Evolutionary conservation across 2,888 invertebrate genomes (phyloP).

Genomic region (Yponomeuta malinellus): DNA sequence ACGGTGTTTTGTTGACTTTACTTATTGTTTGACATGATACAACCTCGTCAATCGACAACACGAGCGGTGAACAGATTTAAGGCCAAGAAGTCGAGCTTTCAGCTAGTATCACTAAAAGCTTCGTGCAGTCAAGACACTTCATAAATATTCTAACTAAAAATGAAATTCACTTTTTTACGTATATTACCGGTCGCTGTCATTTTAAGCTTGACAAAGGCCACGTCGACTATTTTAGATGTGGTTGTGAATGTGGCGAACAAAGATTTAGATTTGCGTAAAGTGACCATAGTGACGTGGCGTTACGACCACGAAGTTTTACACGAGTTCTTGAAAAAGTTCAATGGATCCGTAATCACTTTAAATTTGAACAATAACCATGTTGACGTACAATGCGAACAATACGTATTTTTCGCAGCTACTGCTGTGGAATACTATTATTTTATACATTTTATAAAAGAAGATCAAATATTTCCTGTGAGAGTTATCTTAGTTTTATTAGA

Average conservation of each 20-base stretch:
- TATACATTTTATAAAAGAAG: slow-evolving; percentile 28
- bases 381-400: slow-evolving; percentile 26
- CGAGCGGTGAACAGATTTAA: not conserved
- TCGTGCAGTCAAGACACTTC: not conserved
- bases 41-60: too few species aligned
- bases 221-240: slow-evolving; percentile 17
- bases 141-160: not conserved
- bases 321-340: slow-evolving; percentile 31
- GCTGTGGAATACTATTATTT: slow-evolving; percentile 34
- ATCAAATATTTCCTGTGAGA: slow-evolving; percentile 30
- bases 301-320: slow-evolving; percentile 24
- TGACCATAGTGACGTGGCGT: slow-evolving; percentile 38
- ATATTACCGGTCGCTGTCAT: not conserved
- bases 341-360: slow-evolving; percentile 31
- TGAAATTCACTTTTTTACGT: not conserved
- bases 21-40: too few species aligned
- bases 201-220: not conserved
- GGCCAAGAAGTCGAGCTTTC: not conserved
- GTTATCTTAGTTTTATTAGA: slow-evolving; percentile 36
- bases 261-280: slow-evolving; percentile 28
- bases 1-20: not conserved
- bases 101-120: not conserved
- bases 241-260: slow-evolving; percentile 33
- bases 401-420: slow-evolving; percentile 35
- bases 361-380: slow-evolving; percentile 19